These are phyloP conservation scores for Micronisus gabar DNA, from an alignment of 2,113 vertebrate genomes.

Conservation along the genomic window DNA sequence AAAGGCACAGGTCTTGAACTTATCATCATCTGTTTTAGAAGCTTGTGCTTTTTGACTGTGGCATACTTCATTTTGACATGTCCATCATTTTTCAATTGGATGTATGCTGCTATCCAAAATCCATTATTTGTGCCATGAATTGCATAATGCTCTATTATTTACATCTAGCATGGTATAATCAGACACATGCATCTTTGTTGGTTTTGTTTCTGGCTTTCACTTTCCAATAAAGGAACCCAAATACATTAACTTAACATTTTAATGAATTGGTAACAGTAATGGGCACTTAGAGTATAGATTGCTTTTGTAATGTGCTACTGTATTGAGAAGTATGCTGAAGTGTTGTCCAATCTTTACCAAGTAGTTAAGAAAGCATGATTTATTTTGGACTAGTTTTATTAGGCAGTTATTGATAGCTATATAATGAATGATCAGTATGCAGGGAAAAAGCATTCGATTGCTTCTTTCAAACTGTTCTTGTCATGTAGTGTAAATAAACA, in stretches of 20 bases:
- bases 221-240: background rate
- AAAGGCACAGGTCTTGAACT: background rate
- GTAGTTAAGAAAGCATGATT: conserved; percentile 14
- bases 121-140: conserved; percentile 17
- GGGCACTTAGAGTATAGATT: background rate
- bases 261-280: background rate
- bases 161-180: background rate
- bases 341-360: background rate
- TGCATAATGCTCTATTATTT: background rate
- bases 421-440: conserved; percentile 26
- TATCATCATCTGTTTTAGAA: background rate
- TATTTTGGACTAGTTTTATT: conserved; percentile 36
- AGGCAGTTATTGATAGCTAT: conserved; percentile 21
- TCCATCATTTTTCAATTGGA: conserved; percentile 23
- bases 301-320: background rate
- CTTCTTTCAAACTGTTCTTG: background rate
- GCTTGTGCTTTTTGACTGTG: background rate
- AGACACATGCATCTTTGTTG: background rate
- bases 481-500: background rate
- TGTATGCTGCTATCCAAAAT: conserved; percentile 4
- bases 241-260: conserved; percentile 27
- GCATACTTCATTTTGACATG: background rate
- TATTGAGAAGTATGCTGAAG: conserved; percentile 29
- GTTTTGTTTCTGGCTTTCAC: background rate
- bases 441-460: background rate